Evolutionary conservation across 2,113 vertebrate species (phyloP).

Genomic region (Semicossyphus pulcher): DNA sequence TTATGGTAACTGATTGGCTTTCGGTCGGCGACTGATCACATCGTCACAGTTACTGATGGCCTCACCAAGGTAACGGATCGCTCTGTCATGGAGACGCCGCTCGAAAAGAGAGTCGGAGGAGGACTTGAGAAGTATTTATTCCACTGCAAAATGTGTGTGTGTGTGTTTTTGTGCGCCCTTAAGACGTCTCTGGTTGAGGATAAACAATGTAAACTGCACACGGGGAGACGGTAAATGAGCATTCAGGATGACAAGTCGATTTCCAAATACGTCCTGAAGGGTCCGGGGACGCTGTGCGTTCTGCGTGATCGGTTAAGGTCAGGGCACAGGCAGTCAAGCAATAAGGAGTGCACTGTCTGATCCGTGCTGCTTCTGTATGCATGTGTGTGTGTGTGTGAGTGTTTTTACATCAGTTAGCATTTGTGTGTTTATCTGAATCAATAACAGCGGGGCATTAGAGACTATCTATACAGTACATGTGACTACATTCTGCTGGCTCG

Average conservation of each 20-base stretch:
- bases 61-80: conserved; percentile 65
- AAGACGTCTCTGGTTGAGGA: conserved; percentile 35
- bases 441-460: conserved; percentile 35
- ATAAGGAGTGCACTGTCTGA: conserved; percentile 1
- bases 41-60: conserved; percentile 60
- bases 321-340: conserved; percentile 47
- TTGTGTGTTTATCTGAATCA: conserved; percentile 44
- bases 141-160: conserved; percentile 23
- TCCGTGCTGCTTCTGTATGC: neutral
- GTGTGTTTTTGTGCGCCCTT: conserved; percentile 8
- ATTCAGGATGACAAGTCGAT: conserved; percentile 71
- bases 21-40: conserved; percentile 60
- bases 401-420: conserved; percentile 51
- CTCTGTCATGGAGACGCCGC: conserved; percentile 44
- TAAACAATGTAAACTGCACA: conserved; percentile 56
- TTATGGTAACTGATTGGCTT: conserved; percentile 57
- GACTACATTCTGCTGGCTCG: conserved; percentile 27
- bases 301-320: conserved; percentile 68
- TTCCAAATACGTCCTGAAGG: conserved; percentile 71
- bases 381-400: conserved; percentile 21
- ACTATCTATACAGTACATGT: conserved; percentile 15
- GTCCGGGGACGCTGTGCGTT: conserved; percentile 24
- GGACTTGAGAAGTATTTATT: conserved; percentile 15
- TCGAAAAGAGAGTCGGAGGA: conserved; percentile 29
- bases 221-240: conserved; percentile 52